These are phyloP conservation scores for Hedychridium roseum DNA, from an alignment of 2,888 invertebrate genomes.

Conservation along the genomic window DNA sequence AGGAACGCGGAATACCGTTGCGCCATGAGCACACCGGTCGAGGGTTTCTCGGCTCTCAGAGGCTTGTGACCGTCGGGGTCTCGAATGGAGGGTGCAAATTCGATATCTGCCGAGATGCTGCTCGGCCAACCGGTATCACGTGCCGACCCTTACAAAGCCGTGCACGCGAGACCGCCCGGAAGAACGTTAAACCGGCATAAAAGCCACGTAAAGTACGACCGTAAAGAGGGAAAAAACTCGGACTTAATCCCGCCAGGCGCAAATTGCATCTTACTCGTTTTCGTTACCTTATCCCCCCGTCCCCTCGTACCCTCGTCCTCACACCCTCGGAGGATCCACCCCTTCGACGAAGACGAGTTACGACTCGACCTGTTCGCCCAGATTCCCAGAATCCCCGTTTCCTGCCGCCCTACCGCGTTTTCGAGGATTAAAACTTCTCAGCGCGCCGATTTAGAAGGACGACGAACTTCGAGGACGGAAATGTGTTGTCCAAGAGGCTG, in stretches of 20 bases:
- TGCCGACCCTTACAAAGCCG: too few species aligned
- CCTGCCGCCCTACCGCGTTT: conserved; percentile 8
- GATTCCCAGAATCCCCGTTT: neutral
- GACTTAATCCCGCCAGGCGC: conserved; percentile 48
- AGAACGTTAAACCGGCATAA: conserved; percentile 41
- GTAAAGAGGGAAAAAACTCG: conserved; percentile 50
- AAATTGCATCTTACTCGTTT: conserved; percentile 49
- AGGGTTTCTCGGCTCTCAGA: too few species aligned
- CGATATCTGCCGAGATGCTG: too few species aligned
- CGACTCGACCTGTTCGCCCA: neutral
- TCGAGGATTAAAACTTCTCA: conserved; percentile 22
- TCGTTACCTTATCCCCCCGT: conserved; percentile 39
- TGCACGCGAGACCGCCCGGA: conserved; percentile 2
- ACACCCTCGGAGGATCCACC: conserved; percentile 2
- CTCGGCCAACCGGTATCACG: too few species aligned
- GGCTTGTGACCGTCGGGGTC: too few species aligned
- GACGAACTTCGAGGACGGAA: too few species aligned
- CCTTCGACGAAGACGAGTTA: conserved; percentile 18
- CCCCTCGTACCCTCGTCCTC: conserved; percentile 6
- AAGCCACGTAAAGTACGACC: conserved; percentile 43
- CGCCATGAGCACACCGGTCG: too few species aligned
- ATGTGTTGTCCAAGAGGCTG: too few species aligned
- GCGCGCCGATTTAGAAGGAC: too few species aligned
- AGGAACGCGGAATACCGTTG: too few species aligned
- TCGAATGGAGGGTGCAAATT: too few species aligned